These are phyloP conservation scores for Toxotes lorentzi DNA, from an alignment of 2,797 vertebrate genomes.

Conservation along the genomic window DNA sequence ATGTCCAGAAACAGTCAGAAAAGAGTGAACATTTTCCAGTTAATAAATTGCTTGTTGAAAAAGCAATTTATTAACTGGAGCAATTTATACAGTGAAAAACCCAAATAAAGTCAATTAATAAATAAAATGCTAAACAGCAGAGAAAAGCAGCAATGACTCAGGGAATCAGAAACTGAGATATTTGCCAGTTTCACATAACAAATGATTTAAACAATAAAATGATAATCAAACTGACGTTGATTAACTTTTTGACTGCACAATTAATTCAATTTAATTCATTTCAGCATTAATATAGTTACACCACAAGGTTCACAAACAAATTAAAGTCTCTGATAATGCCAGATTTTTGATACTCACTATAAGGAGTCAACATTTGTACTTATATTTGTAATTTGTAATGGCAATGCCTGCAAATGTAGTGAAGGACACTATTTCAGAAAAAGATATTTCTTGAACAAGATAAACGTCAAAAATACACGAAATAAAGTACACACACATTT, in stretches of 20 bases:
- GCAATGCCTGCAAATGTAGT: not conserved
- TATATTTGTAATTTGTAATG: not conserved
- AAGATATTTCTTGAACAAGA: not conserved
- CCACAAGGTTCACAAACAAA: not conserved
- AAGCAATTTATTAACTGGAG: too few relatives aligned
- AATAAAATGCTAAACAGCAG: not conserved
- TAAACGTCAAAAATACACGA: not conserved
- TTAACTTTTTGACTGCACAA: not conserved
- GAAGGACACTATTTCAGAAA: not conserved
- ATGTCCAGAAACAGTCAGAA: not conserved
- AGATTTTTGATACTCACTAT: not conserved
- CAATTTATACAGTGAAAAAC: not conserved
- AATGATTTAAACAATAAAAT: not conserved
- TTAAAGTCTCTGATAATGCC: not conserved
- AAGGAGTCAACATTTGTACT: too few relatives aligned
- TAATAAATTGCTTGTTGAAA: not conserved
- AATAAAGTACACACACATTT: too few relatives aligned
- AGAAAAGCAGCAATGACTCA: not conserved
- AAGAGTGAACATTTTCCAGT: not conserved
- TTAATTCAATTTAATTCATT: not conserved
- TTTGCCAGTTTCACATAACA: not conserved
- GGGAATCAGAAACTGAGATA: not conserved
- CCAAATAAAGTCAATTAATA: not conserved
- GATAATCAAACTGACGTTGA: not conserved
- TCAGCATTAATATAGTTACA: not conserved